These are phyloP conservation scores for Aphelenchoides avenae DNA, from an alignment of 1,140 invertebrate species.

Conservation along the genomic window DNA sequence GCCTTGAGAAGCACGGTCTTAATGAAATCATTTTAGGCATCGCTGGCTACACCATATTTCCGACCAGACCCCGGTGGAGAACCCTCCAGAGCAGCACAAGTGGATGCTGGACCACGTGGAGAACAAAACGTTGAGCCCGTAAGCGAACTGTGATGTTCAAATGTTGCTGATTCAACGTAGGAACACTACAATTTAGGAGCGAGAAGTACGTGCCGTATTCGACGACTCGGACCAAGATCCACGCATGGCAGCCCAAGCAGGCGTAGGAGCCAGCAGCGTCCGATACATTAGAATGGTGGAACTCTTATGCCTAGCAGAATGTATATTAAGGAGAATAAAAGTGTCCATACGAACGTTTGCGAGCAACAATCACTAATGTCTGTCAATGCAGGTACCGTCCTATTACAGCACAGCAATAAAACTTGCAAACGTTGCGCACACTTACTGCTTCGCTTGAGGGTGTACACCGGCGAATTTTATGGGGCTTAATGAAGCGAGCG, in stretches of 20 bases:
- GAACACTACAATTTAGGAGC: slow-evolving; percentile 27
- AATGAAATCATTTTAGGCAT: slow-evolving; percentile 64
- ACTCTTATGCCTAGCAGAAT: too few relatives aligned
- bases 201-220: slow-evolving; percentile 58
- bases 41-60: slow-evolving; percentile 60
- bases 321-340: too few relatives aligned
- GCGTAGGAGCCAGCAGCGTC: too few relatives aligned
- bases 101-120: slow-evolving; percentile 52
- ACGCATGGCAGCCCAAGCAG: slow-evolving; percentile 50
- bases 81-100: slow-evolving; percentile 36
- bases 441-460: too few relatives aligned
- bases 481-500: too few relatives aligned
- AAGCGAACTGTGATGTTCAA: slow-evolving; percentile 1
- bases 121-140: slow-evolving; percentile 34
- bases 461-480: too few relatives aligned
- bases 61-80: slow-evolving; percentile 47
- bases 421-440: too few relatives aligned
- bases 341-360: too few relatives aligned
- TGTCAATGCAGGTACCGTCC: too few relatives aligned
- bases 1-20: not conserved
- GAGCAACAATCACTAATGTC: too few relatives aligned
- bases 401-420: too few relatives aligned
- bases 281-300: too few relatives aligned
- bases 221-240: slow-evolving; percentile 54
- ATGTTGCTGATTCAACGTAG: not conserved